Evolutionary conservation across 2,113 vertebrate species (phyloP).

Genomic region (Phalacrocorax carbo): DNA sequence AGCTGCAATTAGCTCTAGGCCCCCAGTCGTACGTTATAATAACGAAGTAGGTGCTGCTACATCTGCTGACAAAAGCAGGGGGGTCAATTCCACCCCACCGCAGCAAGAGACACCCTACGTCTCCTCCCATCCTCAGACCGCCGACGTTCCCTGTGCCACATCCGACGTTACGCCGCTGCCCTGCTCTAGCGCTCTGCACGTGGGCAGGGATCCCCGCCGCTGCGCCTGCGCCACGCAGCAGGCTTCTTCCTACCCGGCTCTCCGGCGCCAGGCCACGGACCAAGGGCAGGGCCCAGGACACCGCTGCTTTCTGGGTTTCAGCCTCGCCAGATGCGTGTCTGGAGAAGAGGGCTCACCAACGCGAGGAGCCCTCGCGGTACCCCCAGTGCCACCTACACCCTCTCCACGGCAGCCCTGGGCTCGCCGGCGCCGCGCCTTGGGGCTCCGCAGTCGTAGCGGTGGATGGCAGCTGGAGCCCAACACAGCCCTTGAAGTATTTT

Average conservation of each 20-base stretch:
- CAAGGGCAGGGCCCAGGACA: neutral
- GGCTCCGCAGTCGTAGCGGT: accelerated
- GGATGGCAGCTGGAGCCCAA: neutral
- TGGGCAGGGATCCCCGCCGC: too few species aligned
- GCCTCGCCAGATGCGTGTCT: accelerated
- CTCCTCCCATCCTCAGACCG: neutral
- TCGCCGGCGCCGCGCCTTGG: neutral
- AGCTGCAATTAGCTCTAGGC: neutral
- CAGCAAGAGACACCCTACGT: neutral
- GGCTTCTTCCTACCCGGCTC: neutral
- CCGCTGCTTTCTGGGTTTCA: neutral
- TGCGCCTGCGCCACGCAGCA: accelerated
- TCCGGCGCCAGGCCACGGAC: accelerated
- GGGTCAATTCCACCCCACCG: neutral
- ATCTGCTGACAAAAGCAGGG: neutral
- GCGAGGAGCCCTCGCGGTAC: neutral
- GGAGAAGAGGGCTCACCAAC: neutral
- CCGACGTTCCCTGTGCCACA: accelerated
- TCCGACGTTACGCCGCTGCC: accelerated
- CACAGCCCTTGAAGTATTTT: neutral
- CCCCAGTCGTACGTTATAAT: neutral
- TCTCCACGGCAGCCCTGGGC: neutral
- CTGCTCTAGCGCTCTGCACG: accelerated
- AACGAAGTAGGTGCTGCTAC: neutral
- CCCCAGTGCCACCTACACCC: neutral